Conservation (phyloP, 2,888 invertebrate species). For the Amphimallon solstitiale region DNA sequence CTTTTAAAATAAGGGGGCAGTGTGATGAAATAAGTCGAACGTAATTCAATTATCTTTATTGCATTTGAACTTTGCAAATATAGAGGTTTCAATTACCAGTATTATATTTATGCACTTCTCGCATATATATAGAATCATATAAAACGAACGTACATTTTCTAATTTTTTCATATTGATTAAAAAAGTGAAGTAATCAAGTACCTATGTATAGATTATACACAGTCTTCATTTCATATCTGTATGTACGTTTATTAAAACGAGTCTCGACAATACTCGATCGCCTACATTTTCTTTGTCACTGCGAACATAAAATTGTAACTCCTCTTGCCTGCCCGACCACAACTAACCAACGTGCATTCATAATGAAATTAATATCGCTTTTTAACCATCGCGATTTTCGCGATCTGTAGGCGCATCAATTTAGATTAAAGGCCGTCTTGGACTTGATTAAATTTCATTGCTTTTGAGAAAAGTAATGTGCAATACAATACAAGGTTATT, state of each 20-base stretch:
- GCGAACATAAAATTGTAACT: constrained; percentile 8
- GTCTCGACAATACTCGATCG: not conserved
- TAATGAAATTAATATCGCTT: constrained; percentile 6
- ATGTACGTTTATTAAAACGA: not conserved
- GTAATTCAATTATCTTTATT: too few relatives aligned
- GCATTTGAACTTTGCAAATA: too few relatives aligned
- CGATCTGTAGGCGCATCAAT: not conserved
- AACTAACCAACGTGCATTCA: not conserved
- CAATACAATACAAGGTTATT: constrained; percentile 1
- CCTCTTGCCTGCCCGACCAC: not conserved
- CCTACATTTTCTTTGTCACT: constrained; percentile 13
- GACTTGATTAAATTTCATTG: constrained; percentile 11
- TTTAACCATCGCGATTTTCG: not conserved
- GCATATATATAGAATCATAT: too few relatives aligned
- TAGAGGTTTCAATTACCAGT: too few relatives aligned
- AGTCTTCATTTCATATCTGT: not conserved
- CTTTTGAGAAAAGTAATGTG: not conserved
- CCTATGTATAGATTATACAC: not conserved
- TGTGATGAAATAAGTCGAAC: not conserved
- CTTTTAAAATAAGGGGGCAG: not conserved
- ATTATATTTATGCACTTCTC: too few relatives aligned
- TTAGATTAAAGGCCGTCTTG: not conserved
- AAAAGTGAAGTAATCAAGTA: not conserved
- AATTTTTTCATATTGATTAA: not conserved
- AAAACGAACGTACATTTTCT: too few relatives aligned